Base-by-base conservation (phyloP, 2,797 vertebrate genomes). In the Atherinosoma microstoma region DNA sequence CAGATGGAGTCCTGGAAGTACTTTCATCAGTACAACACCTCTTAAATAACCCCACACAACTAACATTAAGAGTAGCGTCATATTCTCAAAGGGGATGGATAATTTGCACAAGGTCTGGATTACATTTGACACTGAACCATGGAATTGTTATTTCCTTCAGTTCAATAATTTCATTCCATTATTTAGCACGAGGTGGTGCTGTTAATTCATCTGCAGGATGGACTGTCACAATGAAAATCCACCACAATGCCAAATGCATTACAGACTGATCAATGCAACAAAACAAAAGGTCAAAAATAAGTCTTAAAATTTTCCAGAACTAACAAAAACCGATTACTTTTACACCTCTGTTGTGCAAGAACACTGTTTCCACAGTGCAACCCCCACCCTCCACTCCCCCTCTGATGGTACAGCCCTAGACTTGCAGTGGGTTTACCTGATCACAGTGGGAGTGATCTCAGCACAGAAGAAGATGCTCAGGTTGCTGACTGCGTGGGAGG, bases 391-490 rank as follows among this genome's bases (percentile, higher is more conserved):
- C 18, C 2, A 49, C n/a, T 10, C n/a, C n/a, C n/a, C 18, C 34
- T 24, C 20, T 47, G 40, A 27, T 60, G 63, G 57, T 65, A 24
- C 60, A 24, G 42, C 78, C n/a, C 18, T 29, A 29, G 42, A n/a
- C 59, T 76, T 72, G 32, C 40, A 42, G 51, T 29, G 6, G 20
- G 76, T 92, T 90, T 84, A 99, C 97, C 98, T 97, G 93, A 99
- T 99, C 24, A 99, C 97, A 0, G 98, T 99, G 65, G 98, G 98
- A 24, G 97, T 97, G 94, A 99, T 96, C 93, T 99, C 98, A 3
- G 97, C 96, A 84, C 97, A 99, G 93, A 99, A 98, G 92, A 99
- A 98, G 81, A 99, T 98, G 60, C 97, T 99, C 87, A 99, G 95
- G 90, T 95, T 97, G 88, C 97, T 97, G 79, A 97, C 97, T 0